phyloP scores from a whole-genome alignment of 2,888 invertebrate genomes.

The Mimas tiliae region DNA sequence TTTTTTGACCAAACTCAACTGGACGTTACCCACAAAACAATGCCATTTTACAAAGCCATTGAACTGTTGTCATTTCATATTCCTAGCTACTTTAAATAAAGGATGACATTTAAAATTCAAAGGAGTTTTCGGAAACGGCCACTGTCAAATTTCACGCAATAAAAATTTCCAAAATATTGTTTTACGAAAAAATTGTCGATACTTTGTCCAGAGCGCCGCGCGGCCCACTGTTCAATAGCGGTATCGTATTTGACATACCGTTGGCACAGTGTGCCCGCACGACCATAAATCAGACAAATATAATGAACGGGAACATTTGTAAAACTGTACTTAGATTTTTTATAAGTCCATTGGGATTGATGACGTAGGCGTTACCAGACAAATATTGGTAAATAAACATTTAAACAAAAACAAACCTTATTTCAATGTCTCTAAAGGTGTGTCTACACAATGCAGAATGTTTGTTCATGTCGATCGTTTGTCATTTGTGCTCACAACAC shows the following conservation, averaged over 20 bases:
- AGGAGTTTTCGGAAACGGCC: slow-evolving; percentile 66
- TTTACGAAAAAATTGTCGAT: slow-evolving; percentile 61
- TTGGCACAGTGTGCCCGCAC: slow-evolving; percentile 69
- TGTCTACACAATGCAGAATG: not conserved
- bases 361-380: slow-evolving; percentile 49
- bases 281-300: slow-evolving; percentile 72
- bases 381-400: slow-evolving; percentile 2
- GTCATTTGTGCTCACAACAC: slow-evolving; percentile 9
- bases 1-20: not conserved
- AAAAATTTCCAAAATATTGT: slow-evolving; percentile 64
- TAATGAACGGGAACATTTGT: slow-evolving; percentile 78
- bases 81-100: slow-evolving; percentile 66
- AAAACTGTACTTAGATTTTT: slow-evolving; percentile 66
- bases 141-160: slow-evolving; percentile 73
- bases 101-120: slow-evolving; percentile 55
- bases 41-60: slow-evolving; percentile 10
- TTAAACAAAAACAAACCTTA: slow-evolving; percentile 11
- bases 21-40: slow-evolving; percentile 6
- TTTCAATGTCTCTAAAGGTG: not conserved
- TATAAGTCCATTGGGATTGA: slow-evolving; percentile 41
- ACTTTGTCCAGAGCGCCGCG: slow-evolving; percentile 16
- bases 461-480: slow-evolving; percentile 3
- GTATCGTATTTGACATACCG: slow-evolving; percentile 54
- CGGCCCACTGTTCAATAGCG: slow-evolving; percentile 58
- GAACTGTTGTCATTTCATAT: slow-evolving; percentile 52